phyloP scores from a whole-genome alignment of 2,113 vertebrate species.

The Malurus cyaneus region DNA sequence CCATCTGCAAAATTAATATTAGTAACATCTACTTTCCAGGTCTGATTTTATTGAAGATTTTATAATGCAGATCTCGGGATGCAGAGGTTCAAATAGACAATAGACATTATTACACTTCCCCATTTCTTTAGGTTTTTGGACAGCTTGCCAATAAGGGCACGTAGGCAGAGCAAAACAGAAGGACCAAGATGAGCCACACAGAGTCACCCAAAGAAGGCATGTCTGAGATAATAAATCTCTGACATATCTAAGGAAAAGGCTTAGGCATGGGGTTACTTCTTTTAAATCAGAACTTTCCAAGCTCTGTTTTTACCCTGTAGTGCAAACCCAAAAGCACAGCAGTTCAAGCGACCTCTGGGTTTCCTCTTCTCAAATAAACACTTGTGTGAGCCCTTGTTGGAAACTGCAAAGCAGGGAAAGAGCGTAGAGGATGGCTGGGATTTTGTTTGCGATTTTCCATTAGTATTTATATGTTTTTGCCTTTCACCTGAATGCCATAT shows the following conservation, averaged over 20 bases:
- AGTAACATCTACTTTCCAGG: background rate
- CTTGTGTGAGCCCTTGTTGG: background rate
- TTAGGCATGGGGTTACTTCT: background rate
- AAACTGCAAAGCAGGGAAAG: background rate
- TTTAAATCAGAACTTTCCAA: background rate
- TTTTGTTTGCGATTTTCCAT: background rate
- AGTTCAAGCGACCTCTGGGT: background rate
- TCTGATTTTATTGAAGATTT: background rate
- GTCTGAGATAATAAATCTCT: background rate
- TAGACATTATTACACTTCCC: background rate
- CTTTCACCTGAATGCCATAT: background rate
- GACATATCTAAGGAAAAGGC: background rate
- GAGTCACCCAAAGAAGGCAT: fast-evolving
- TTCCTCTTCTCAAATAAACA: background rate
- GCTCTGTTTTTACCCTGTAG: background rate
- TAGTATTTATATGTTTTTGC: background rate
- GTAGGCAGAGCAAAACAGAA: background rate
- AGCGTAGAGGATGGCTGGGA: background rate
- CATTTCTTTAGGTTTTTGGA: background rate
- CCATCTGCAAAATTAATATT: background rate
- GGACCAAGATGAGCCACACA: background rate
- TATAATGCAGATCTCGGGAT: background rate
- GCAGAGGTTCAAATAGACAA: background rate
- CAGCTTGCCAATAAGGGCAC: background rate
- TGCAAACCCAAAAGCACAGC: background rate